Evolutionary conservation across 1,140 invertebrate species (phyloP), one percentile per base, ranked within the genome.

Genomic region (Drosophila bocki): DNA sequence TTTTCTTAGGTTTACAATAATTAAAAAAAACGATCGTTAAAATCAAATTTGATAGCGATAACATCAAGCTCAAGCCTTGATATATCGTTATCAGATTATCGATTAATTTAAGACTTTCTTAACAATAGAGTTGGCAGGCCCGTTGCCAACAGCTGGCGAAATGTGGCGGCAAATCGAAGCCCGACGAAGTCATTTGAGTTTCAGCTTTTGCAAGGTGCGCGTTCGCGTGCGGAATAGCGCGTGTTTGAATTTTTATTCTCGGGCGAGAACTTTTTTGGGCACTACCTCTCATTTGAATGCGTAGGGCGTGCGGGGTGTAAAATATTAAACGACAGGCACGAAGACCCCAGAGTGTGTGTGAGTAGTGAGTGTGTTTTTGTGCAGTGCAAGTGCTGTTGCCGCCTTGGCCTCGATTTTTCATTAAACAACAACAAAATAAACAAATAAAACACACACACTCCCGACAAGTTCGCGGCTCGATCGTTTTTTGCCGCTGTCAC

Each of bases 121-220:
- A 6, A 6, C 26, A 29, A 7, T 7, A 7, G 22, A 32, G 29
- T 54, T 54, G 51, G 51, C 51, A 54, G 33, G 33, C 15, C 42
- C 15, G 33, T n/a, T 8, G 41, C n/a, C 33, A n/a, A 32, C 64
- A 64, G 64, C 64, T 68, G 51, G 51, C 53, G n/a, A 72, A 74
- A 44, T 60, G 54, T 74, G 70, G 70, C 70, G 70, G 70, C 70
- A 74, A 74, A 60, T 51, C 32, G 37, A 72, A 42, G 15, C 22
- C 13, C 50, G 12, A 15, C 12, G 8, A 39, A 37, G 65, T 72
- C 70, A 72, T 54, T 74, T 60, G 29, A 72, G 64, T 32, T 50
- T 72, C 35, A 58, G 59, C 69, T 50, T 72, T 72, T 57, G 67
- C 67, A 56, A 68, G 48, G 67, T 68, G 62, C 70, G 67, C 53